Base-by-base conservation (phyloP, 2,797 vertebrate genomes). In the Malurus leucopterus region DNA sequence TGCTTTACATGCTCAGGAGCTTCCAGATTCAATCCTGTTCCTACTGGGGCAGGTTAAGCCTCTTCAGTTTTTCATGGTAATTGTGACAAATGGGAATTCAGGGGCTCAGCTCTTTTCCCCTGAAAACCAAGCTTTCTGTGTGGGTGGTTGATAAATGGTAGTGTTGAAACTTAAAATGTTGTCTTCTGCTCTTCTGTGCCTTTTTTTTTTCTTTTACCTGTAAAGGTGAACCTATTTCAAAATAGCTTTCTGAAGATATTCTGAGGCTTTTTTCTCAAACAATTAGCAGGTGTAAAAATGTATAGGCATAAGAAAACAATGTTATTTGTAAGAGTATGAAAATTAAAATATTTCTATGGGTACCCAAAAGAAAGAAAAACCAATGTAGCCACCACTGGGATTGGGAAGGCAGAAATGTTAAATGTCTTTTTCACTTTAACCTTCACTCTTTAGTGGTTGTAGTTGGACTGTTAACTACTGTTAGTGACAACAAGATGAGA, bases 81-180 rank as follows among this genome's bases (percentile, higher is more conserved):
- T 90, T 90, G 40, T 91, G 86, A 95, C 54, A 92, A 95, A 90
- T 82, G 34, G 46, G 57, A 88, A 81, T 57, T 38, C 79, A 82
- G 46, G 24, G 43, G 36, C 50, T 90, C 30, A 29, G 64, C 46
- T 71, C 50, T 75, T 80, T 92, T 84, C 1, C 0, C 61, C 50
- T 80, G 29, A 90, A 91, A 85, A 84, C 54, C 43, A 36, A 47
- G 54, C 24, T 82, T 86, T 81, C 67, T 84, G 41, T 5, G 21
- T 72, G 41, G 51, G 73, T 84, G 41, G 67, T 44, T 89, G 84
- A 91, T 86, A 89, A 89, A 91, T 81, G 27, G 59, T 58, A 88
- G 59, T 59, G 55, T 68, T 86, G 44, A 89, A 71, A 55, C 36
- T 84, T 62, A 77, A 61, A 89, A 78, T 55, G 63, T 69, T 2